Evolutionary conservation across 2,888 invertebrate genomes (phyloP).

Genomic region (Drosophila suboccidentalis): DNA sequence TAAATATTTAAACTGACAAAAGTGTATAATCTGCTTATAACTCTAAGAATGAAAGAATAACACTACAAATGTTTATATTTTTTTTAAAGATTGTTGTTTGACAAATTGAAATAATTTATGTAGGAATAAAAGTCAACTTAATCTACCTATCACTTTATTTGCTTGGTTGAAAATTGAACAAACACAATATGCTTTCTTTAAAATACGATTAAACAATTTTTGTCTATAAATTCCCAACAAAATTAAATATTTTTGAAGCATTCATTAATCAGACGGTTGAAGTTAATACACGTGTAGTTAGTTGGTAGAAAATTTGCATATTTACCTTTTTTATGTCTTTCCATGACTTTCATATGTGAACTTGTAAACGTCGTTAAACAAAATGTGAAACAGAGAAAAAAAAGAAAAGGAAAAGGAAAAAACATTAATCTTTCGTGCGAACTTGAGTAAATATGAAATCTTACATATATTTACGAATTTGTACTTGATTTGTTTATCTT

Average conservation of each 20-base stretch:
- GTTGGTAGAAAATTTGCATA: constrained; percentile 13
- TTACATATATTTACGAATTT: constrained; percentile 19
- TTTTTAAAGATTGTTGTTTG: background rate
- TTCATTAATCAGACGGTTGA: constrained; percentile 26
- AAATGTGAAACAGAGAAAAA: constrained; percentile 5
- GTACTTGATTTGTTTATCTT: constrained; percentile 34
- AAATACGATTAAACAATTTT: background rate
- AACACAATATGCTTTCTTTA: background rate
- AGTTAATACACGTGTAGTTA: constrained; percentile 3
- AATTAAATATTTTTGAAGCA: background rate
- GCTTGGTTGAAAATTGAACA: background rate
- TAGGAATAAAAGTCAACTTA: background rate
- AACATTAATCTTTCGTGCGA: constrained; percentile 44
- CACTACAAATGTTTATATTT: background rate
- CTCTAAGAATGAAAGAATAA: background rate
- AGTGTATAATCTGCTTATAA: background rate
- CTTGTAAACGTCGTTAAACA: constrained; percentile 33
- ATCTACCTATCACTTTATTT: background rate
- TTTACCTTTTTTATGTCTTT: constrained; percentile 13
- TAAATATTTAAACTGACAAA: background rate
- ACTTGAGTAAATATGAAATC: constrained; percentile 54
- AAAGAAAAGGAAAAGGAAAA: constrained; percentile 14
- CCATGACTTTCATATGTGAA: constrained; percentile 36
- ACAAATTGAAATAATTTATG: background rate
- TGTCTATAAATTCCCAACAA: background rate